These are phyloP conservation scores for Eucidaris tribuloides DNA, from an alignment of 35 echinoderm and acorn worm genomes.

Conservation along the genomic window DNA sequence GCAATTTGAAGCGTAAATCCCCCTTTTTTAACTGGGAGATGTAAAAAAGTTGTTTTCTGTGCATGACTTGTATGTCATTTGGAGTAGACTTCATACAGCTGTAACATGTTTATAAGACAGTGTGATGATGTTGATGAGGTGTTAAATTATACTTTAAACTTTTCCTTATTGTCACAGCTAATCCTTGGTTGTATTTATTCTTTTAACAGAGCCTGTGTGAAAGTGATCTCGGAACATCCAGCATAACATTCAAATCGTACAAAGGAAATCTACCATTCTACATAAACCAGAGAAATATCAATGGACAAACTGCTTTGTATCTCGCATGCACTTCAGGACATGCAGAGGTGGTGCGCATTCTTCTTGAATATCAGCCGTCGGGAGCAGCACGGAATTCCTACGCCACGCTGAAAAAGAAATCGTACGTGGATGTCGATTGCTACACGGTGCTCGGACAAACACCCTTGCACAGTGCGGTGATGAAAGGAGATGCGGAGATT, in stretches of 20 bases:
- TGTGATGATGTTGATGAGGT: too few relatives aligned
- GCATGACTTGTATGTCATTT: too few relatives aligned
- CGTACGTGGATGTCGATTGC: conserved; percentile 74
- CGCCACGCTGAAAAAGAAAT: conserved; percentile 26
- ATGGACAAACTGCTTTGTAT: conserved; percentile 83
- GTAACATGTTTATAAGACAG: too few relatives aligned
- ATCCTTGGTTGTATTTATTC: background rate
- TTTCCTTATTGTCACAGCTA: too few relatives aligned
- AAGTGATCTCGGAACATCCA: conserved; percentile 21
- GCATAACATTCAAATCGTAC: conserved; percentile 74
- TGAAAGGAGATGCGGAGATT: conserved; percentile 76
- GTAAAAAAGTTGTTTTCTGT: too few relatives aligned
- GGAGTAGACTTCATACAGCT: too few relatives aligned
- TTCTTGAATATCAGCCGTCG: conserved; percentile 74
- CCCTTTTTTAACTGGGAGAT: too few relatives aligned
- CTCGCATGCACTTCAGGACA: conserved; percentile 78
- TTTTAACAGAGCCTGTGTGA: conserved; percentile 33
- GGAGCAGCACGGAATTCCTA: conserved; percentile 16
- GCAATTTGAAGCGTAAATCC: too few relatives aligned
- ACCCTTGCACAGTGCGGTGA: conserved; percentile 77
- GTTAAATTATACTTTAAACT: too few relatives aligned
- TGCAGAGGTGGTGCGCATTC: conserved; percentile 42
- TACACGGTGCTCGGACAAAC: conserved; percentile 90
- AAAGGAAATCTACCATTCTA: conserved; percentile 86
- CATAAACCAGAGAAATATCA: conserved; percentile 75